Conservation (phyloP, 2,888 invertebrate species). For the Mythimna albipuncta region DNA sequence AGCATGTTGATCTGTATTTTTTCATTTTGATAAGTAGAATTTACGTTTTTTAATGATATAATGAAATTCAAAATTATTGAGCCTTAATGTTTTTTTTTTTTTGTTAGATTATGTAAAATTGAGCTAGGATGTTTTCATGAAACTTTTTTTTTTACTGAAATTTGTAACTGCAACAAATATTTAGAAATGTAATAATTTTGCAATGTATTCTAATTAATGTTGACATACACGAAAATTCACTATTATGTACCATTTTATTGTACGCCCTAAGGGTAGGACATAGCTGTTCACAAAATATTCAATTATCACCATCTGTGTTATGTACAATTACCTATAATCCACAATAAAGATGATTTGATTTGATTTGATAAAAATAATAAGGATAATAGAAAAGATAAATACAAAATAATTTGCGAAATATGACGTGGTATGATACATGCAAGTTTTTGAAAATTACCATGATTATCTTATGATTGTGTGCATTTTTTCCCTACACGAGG, state of each 20-base stretch:
- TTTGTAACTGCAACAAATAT: too few relatives aligned
- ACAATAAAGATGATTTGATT: too few relatives aligned
- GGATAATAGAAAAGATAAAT: conserved; percentile 13
- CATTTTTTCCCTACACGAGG: conserved; percentile 16
- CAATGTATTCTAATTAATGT: too few relatives aligned
- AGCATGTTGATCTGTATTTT: neutral
- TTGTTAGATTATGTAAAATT: neutral
- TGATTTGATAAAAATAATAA: too few relatives aligned
- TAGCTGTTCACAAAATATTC: too few relatives aligned
- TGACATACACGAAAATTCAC: too few relatives aligned
- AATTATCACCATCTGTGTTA: too few relatives aligned
- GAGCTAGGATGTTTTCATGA: neutral
- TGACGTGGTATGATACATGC: conserved; percentile 5
- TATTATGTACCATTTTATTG: too few relatives aligned
- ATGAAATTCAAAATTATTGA: neutral
- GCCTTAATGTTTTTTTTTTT: neutral
- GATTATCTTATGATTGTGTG: conserved; percentile 23
- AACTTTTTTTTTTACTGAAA: too few relatives aligned
- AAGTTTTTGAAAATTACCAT: conserved; percentile 38
- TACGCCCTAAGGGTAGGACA: too few relatives aligned
- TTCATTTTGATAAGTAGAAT: neutral
- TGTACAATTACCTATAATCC: too few relatives aligned
- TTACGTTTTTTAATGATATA: neutral
- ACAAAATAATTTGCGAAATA: conserved; percentile 35
- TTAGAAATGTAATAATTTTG: too few relatives aligned